Conservation (phyloP, 1,140 invertebrate genomes). For the Temnothorax nylanderi region DNA sequence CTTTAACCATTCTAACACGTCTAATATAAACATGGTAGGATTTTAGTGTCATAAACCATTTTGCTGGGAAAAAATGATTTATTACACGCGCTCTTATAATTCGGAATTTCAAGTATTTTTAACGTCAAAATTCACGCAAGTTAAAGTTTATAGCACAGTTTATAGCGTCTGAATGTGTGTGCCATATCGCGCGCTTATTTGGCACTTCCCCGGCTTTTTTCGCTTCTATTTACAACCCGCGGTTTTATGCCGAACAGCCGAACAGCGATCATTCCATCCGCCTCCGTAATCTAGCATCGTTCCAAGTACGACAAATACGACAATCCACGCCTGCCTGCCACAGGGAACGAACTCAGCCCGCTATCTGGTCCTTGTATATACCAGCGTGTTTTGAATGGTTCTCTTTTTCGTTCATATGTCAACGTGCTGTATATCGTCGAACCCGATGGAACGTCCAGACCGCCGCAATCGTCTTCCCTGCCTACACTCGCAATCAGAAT, state of each 20-base stretch:
- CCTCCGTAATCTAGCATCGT: slow-evolving; percentile 59
- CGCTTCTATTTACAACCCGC: slow-evolving; percentile 53
- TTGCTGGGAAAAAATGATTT: not conserved
- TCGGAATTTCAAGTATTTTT: not conserved
- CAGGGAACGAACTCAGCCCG: slow-evolving; percentile 57
- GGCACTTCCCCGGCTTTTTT: slow-evolving; percentile 44
- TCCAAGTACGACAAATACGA: slow-evolving; percentile 64
- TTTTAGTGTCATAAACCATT: not conserved
- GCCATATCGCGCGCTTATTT: slow-evolving; percentile 35
- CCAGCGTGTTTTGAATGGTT: slow-evolving; percentile 66
- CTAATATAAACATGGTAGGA: not conserved
- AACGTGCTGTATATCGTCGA: slow-evolving; percentile 60
- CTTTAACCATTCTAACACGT: not conserved
- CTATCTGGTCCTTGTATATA: slow-evolving; percentile 56
- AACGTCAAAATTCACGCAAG: not conserved
- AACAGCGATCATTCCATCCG: slow-evolving; percentile 55
- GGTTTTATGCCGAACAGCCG: slow-evolving; percentile 44
- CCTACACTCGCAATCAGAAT: slow-evolving; percentile 69
- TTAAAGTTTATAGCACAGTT: slow-evolving; percentile 15
- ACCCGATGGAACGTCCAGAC: slow-evolving; percentile 61
- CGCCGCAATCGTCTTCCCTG: slow-evolving; percentile 62
- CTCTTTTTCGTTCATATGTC: slow-evolving; percentile 65
- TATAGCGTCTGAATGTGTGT: slow-evolving; percentile 14
- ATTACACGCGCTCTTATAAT: not conserved
- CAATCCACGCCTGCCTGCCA: slow-evolving; percentile 59